Base-by-base conservation (phyloP, 2,888 invertebrate species). In the Xestoiulus laeticollis region DNA sequence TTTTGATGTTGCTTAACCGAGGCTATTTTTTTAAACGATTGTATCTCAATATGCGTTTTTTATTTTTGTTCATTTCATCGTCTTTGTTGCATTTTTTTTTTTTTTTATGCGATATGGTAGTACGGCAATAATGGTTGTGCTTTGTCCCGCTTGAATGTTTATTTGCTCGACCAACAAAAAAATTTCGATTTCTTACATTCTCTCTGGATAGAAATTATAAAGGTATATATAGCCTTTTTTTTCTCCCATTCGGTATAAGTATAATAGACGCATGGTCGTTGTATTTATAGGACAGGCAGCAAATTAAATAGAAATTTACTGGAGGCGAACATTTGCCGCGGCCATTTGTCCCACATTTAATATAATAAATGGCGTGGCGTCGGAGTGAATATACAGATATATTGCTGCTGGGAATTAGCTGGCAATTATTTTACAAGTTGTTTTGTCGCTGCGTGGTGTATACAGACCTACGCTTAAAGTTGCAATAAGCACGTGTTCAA, bases 261-360 rank as follows among this genome's bases (percentile, higher is more conserved):
- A 12, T 78, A 6, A n/a, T n/a, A 30, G 30, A 10, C 30, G 10
- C 78, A 3, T 14, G 30, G 30, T 10, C 78, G 78, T 14, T 78
- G 78, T 30, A 14, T 78, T 30, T 78, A 78, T 78, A 78, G 78
- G 78, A 78, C 78, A 30, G 78, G 14, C 78, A 78, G 30, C 78
- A 78, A 78, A 78, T 78, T 78, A 30, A 78, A 78, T 30, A 78
- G 78, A 78, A 78, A 78, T 78, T 78, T 78, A 78, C 78, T 78
- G 78, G 78, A 78, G 78, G 78, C 78, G 78, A 78, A 30, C 78
- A 78, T 78, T 78, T 78, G 68, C 22, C 68, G 68, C n/a, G 68
- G n/a, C 68, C 68, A 68, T 68, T 68, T 68, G 78, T 78, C 78
- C 78, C 78, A 78, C 30, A 78, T 78, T 78, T 78, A 22, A 30